Evolutionary conservation across 1,140 invertebrate genomes (phyloP).

Genomic region (Tenebrio molitor): DNA sequence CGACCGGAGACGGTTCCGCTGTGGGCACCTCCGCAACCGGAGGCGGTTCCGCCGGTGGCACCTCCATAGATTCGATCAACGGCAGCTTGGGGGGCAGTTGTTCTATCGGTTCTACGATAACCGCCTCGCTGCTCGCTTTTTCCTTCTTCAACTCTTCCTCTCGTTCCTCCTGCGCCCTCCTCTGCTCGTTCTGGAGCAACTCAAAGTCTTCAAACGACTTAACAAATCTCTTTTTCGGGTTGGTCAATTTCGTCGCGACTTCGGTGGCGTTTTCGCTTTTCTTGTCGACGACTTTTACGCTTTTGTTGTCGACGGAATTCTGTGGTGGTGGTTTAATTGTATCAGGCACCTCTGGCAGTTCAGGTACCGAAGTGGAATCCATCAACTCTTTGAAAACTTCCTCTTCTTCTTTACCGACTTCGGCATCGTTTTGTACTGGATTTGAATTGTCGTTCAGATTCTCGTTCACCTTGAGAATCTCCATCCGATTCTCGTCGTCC

Average conservation of each 20-base stretch:
- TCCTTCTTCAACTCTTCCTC: conserved; percentile 1
- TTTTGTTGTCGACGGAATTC: conserved; percentile 61
- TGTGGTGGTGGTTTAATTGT: conserved; percentile 58
- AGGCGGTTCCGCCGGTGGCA: not conserved
- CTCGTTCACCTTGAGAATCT: conserved; percentile 2
- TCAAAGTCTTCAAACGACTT: conserved; percentile 64
- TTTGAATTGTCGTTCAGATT: conserved; percentile 5
- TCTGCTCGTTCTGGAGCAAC: conserved; percentile 44
- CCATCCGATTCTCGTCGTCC: conserved; percentile 16
- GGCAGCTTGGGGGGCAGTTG: not conserved
- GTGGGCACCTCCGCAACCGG: not conserved
- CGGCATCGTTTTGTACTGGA: not conserved
- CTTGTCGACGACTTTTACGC: conserved; percentile 65
- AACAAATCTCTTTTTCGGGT: conserved; percentile 63
- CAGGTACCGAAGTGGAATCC: conserved; percentile 70
- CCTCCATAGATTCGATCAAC: not conserved
- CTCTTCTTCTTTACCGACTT: conserved; percentile 64
- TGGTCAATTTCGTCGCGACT: conserved; percentile 58
- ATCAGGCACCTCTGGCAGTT: conserved; percentile 65
- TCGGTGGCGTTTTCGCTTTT: conserved; percentile 43
- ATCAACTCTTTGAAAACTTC: conserved; percentile 71
- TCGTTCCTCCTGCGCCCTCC: conserved; percentile 20
- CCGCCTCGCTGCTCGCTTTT: not conserved
- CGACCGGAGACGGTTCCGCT: not conserved
- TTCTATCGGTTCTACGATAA: not conserved